Base-by-base conservation (phyloP, 2,797 vertebrate species). In the Coendou prehensilis region DNA sequence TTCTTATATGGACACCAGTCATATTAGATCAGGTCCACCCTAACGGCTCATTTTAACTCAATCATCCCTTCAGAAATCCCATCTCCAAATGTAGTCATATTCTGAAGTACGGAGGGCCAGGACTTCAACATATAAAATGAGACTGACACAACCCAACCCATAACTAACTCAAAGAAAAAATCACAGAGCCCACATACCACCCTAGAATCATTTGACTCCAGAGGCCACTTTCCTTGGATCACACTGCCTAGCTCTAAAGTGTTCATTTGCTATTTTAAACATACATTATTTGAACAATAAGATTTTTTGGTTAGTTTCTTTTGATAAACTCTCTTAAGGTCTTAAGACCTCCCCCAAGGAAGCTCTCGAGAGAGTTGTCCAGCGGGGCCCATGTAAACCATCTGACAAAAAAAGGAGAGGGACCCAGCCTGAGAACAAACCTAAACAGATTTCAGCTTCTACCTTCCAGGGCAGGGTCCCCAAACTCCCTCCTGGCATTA, bases 261-360 rank as follows among this genome's bases (percentile, higher is more conserved):
- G 56, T 90, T 75, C 69, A 87, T 73, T 87, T 86, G 28, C 83
- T 86, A 56, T 75, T 47, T 75, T 45, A 61, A 94, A 91, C 89
- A 85, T 56, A 20, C 22, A 94, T 87, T 81, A 90, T 57, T 81
- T 92, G 64, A 85, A 89, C 90, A 95, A 63, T 93, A 96, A 83
- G 64, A 91, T 76, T 54, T 95, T 81, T 30, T 22, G 45, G 11
- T 89, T 84, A 33, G 28, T 94, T 94, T 92, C 64, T 87, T 83
- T 87, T 87, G 75, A n/a, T 96, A 95, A 37, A 75, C 64, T 86
- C 87, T 90, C 33, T 86, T 47, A 41, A 63, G 63, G 81, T 89
- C 73, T 47, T n/a, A 93, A 69, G 59, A 26, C 78, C 75, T 10
- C 41, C 30, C 28, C 54, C 54, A 71, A 54, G 80, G 93, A 93